Evolutionary conservation across 2,797 vertebrate species (phyloP), one percentile per base, ranked within the genome.

Genomic region (Fundulus diaphanus): DNA sequence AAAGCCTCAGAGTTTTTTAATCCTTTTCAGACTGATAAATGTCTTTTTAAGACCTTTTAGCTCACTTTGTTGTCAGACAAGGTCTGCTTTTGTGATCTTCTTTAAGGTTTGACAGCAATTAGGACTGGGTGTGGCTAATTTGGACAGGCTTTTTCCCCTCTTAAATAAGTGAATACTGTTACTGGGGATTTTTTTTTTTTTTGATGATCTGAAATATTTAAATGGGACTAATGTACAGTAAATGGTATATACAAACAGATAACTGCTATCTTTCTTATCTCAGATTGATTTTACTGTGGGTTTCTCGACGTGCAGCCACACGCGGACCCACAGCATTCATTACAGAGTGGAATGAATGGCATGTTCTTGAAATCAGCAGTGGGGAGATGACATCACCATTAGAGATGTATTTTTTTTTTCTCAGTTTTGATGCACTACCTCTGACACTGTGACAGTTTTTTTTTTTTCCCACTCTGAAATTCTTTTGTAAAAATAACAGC

Each of bases 401-500:
- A 77, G 59, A 79, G 66, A 75, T 68, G 0, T 81, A 71, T 79
- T 70, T 70, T 74, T 78, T 72, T 33, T 5, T 65, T 52, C 24
- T 48, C 46, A 7, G 27, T 74, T 83, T 78, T 80, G 48, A 84
- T 68, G 76, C 74, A 12, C 37, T 42, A 72, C 56, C 54, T 8
- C 63, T 68, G 37, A 83, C 82, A 49, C 35, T 40, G 68, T 80
- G 74, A 76, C 85, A 86, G 74, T 78, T 68, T 57, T 68, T 68
- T n/a, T 69, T 29, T 76, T 22, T 13, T 3, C 29, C 6, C 46
- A 24, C 72, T 81, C 67, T 76, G 76, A 75, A 77, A 54, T 70
- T 70, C 72, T 73, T 77, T 86, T 85, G 86, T 90, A 82, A 68
- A 81, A 79, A 73, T 77, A 78, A 77, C 79, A 63, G 59, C 69